Evolutionary conservation across 2,888 invertebrate species (phyloP).

Genomic region (Alloplasta piceator): DNA sequence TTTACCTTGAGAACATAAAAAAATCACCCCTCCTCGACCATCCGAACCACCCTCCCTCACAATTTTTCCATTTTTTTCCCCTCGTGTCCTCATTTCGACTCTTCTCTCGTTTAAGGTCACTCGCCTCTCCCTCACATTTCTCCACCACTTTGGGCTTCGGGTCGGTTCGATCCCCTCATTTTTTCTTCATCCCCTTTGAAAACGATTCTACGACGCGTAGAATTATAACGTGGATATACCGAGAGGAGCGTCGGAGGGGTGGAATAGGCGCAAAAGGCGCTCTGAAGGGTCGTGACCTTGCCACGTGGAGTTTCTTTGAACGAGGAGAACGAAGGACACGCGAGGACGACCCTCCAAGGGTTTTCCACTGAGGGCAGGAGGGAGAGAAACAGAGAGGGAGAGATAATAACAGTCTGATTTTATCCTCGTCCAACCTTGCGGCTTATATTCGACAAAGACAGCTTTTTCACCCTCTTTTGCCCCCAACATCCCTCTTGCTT

Average conservation of each 20-base stretch:
- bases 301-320: conserved; percentile 71
- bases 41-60: background rate
- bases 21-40: conserved; percentile 13
- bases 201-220: conserved; percentile 52
- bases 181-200: conserved; percentile 4
- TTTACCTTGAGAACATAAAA: background rate
- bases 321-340: conserved; percentile 57
- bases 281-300: conserved; percentile 78
- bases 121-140: conserved; percentile 7
- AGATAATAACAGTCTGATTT: conserved; percentile 8
- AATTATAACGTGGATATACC: conserved; percentile 27
- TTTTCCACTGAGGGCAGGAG: conserved; percentile 32
- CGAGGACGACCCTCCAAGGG: conserved; percentile 63
- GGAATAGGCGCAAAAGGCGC: conserved; percentile 20
- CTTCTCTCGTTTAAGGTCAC: conserved; percentile 44
- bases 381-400: conserved; percentile 15
- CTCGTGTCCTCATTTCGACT: conserved; percentile 35
- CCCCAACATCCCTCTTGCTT: background rate
- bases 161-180: conserved; percentile 32
- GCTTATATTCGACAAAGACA: conserved; percentile 14
- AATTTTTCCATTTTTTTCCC: conserved; percentile 19
- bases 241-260: conserved; percentile 1
- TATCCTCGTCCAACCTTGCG: background rate
- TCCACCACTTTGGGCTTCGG: background rate
- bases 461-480: conserved; percentile 11